Percentiles rank a stretch among this genome's conserved stretches.
phyloP scores from a whole-genome alignment of 2,113 vertebrate genomes.

The Chaenocephalus aceratus region DNA sequence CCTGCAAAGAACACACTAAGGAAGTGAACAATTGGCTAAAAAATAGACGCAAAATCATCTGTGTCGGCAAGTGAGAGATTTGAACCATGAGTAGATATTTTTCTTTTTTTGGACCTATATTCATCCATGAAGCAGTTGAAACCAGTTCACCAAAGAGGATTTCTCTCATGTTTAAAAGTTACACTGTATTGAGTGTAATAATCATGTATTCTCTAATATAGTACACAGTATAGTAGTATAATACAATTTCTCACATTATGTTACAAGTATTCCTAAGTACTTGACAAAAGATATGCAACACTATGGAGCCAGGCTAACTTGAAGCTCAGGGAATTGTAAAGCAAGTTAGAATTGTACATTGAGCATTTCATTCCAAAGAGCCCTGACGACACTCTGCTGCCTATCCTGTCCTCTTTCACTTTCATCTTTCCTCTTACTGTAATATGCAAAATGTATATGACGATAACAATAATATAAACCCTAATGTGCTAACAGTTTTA shows the following conservation, averaged over 20 bases:
- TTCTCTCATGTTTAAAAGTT: not conserved
- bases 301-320: not conserved
- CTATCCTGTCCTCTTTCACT: not conserved
- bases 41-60: constrained; percentile 20
- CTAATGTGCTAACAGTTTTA: not conserved
- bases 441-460: constrained; percentile 11
- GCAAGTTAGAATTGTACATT: constrained; percentile 25
- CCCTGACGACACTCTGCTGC: constrained; percentile 19
- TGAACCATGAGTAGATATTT: not conserved
- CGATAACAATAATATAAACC: not conserved
- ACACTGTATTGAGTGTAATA: not conserved
- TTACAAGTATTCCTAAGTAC: not conserved
- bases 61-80: not conserved
- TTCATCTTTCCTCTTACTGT: constrained; percentile 1
- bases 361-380: constrained; percentile 34
- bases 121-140: not conserved
- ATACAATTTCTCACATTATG: constrained; percentile 11
- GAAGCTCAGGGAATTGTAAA: constrained; percentile 38
- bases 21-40: constrained; percentile 37
- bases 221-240: not conserved
- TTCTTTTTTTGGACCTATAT: not conserved
- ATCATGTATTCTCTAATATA: not conserved
- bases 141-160: not conserved
- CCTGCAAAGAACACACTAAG: not conserved
- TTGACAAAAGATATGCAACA: not conserved